Percentiles rank a stretch among this genome's conserved stretches.
Evolutionary conservation across 1,140 invertebrate genomes (phyloP).

Genomic region (Scaptomyza pallida): DNA sequence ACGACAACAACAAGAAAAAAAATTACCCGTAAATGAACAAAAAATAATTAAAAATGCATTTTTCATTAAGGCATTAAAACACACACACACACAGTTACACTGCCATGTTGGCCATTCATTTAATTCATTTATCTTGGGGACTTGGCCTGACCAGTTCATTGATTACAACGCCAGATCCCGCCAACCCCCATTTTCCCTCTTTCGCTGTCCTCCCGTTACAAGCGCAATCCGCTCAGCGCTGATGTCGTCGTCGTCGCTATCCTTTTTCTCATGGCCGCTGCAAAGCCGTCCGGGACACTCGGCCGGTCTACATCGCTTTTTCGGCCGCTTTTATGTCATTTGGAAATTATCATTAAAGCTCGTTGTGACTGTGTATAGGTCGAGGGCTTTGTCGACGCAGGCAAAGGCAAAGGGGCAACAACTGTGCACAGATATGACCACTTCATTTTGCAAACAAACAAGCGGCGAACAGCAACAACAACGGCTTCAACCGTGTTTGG

Average conservation of each 20-base stretch:
- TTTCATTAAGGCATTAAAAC: constrained; percentile 80
- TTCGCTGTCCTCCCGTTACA: no score
- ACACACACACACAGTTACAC: constrained; percentile 25
- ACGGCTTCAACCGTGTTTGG: constrained; percentile 37
- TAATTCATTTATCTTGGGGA: constrained; percentile 76
- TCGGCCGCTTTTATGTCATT: constrained; percentile 75
- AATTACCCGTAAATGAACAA: constrained; percentile 71
- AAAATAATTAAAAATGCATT: constrained; percentile 82
- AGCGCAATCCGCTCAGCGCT: no score
- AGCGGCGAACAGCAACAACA: constrained; percentile 16
- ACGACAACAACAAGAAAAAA: constrained; percentile 26
- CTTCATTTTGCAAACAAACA: constrained; percentile 71
- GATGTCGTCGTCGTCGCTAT: not conserved
- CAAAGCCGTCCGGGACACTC: not conserved
- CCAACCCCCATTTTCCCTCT: not conserved
- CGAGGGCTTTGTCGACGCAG: not conserved
- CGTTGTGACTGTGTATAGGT: constrained; percentile 20
- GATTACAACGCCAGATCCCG: constrained; percentile 28
- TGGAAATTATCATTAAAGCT: constrained; percentile 78
- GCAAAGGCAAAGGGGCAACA: no score
- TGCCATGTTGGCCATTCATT: constrained; percentile 60
- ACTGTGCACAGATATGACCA: constrained; percentile 69
- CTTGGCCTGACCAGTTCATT: constrained; percentile 39
- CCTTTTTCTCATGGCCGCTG: not conserved
- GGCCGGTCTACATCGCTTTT: constrained; percentile 6